These are phyloP conservation scores for Ischnura elegans DNA, from an alignment of 2,888 invertebrate genomes.

Conservation along the genomic window DNA sequence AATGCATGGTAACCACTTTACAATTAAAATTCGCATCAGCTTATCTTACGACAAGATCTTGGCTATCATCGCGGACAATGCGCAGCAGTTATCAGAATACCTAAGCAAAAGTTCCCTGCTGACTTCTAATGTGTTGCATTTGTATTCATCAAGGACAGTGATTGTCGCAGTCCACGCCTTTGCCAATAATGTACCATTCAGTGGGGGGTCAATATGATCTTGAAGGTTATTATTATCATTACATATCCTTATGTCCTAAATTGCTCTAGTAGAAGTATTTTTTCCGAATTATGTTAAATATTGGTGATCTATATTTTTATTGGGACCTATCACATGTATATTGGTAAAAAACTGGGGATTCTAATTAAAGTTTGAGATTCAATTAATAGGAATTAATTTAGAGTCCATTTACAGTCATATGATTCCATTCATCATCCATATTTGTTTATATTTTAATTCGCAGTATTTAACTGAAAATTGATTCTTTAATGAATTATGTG, in stretches of 20 bases:
- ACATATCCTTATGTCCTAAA: neutral
- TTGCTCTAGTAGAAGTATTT: too few relatives aligned
- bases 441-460: too few relatives aligned
- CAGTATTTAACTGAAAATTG: too few relatives aligned
- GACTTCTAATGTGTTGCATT: constrained; percentile 9
- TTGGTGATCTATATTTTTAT: too few relatives aligned
- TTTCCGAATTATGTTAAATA: too few relatives aligned
- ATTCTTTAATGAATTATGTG: too few relatives aligned
- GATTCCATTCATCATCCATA: too few relatives aligned
- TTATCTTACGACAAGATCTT: neutral
- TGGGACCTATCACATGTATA: too few relatives aligned
- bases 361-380: too few relatives aligned
- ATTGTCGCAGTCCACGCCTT: neutral
- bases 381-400: too few relatives aligned
- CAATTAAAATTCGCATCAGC: neutral
- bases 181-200: neutral
- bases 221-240: neutral
- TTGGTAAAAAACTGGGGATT: too few relatives aligned
- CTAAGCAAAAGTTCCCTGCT: neutral
- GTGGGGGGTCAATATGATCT: neutral
- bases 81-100: neutral
- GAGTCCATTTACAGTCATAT: too few relatives aligned
- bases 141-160: constrained; percentile 6
- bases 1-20: constrained; percentile 19
- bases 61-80: neutral